Percentiles rank a stretch among this genome's conserved stretches.
Evolutionary conservation across 1,140 invertebrate genomes (phyloP).

Genomic region (Drosophila serrata): DNA sequence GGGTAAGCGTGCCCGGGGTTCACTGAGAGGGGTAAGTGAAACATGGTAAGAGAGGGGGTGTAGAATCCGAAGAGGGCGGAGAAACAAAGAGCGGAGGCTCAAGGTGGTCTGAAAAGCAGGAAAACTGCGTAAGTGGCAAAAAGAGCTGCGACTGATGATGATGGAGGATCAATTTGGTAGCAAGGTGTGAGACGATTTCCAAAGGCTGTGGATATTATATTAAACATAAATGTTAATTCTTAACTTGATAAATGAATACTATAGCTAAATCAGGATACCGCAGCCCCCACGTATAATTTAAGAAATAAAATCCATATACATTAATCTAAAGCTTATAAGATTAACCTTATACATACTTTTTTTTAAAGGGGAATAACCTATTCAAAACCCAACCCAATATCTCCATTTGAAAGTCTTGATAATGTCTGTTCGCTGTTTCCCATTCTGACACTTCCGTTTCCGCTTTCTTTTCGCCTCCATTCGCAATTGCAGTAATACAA

Average conservation of each 20-base stretch:
- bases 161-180: constrained; percentile 28
- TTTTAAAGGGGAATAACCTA: neutral
- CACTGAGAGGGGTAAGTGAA: neutral
- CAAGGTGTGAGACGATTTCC: neutral
- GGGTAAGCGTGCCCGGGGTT: constrained; percentile 15
- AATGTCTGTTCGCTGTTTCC: constrained; percentile 1
- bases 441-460: constrained; percentile 20
- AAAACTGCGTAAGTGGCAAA: constrained; percentile 69
- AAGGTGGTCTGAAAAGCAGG: constrained; percentile 67
- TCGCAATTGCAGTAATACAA: constrained; percentile 55
- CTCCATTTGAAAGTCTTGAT: neutral
- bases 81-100: neutral
- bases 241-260: too few relatives aligned
- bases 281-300: too few relatives aligned
- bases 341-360: accelerated
- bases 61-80: neutral
- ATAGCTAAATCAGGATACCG: too few relatives aligned
- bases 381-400: constrained; percentile 3
- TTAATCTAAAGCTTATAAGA: neutral
- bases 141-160: constrained; percentile 54
- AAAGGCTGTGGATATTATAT: too few relatives aligned
- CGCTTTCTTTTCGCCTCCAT: constrained; percentile 20
- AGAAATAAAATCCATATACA: too few relatives aligned
- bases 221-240: too few relatives aligned
- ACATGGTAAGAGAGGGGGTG: neutral